A percentile compares a stretch with the other conserved stretches of the same genome.
Evolutionary conservation across 2,888 invertebrate species (phyloP).

Genomic region (Stenolophus ochropezus): DNA sequence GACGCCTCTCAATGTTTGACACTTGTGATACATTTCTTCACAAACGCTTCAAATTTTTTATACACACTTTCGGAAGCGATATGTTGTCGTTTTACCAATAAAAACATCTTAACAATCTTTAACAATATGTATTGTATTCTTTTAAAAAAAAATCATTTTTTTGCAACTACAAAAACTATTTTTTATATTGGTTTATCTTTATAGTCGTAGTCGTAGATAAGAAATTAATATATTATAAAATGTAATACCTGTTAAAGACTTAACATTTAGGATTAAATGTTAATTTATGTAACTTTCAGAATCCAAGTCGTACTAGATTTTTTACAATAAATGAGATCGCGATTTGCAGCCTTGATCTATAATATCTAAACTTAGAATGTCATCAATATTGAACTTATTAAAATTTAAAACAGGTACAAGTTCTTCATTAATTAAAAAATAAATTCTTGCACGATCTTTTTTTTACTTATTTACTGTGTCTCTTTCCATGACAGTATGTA

Average conservation of each 20-base stretch:
- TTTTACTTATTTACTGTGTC: no score
- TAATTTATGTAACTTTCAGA: constrained; percentile 39
- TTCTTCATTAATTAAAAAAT: not conserved
- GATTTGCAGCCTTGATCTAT: constrained; percentile 21
- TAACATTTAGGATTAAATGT: constrained; percentile 2
- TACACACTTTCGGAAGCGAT: not conserved
- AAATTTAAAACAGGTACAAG: no score
- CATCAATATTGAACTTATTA: not conserved
- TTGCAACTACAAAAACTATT: no score
- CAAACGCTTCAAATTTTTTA: not conserved
- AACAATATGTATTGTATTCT: not conserved
- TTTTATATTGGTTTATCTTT: no score
- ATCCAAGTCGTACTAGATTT: not conserved
- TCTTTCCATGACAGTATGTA: no score
- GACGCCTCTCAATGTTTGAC: not conserved
- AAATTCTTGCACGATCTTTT: no score
- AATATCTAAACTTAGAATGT: constrained; percentile 12
- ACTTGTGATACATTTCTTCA: not conserved
- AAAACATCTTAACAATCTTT: not conserved
- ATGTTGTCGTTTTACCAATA: not conserved
- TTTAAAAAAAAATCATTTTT: not conserved
- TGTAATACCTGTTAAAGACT: not conserved
- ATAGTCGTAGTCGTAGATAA: no score
- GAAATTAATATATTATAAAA: not conserved
- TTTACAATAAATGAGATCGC: constrained; percentile 19